Conservation (phyloP, 2,113 vertebrate species). For the Pipra filicauda region DNA sequence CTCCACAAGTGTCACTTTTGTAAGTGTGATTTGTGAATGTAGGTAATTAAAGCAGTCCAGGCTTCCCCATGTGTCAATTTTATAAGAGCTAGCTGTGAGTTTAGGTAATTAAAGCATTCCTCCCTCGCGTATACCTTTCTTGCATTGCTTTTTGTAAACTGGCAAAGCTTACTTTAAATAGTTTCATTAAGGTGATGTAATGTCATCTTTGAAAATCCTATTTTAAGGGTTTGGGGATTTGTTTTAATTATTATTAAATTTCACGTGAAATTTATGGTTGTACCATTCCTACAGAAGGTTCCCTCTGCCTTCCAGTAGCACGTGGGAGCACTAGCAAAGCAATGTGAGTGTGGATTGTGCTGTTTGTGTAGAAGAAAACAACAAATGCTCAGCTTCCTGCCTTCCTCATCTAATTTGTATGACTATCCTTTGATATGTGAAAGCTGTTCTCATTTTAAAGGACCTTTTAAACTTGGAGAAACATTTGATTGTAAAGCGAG, state of each 20-base stretch:
- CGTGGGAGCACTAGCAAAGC: not conserved
- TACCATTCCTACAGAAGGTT: not conserved
- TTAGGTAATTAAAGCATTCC: not conserved
- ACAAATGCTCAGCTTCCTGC: not conserved
- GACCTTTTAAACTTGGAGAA: not conserved
- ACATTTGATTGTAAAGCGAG: not conserved
- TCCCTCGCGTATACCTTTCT: fast-evolving
- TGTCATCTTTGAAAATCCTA: not conserved
- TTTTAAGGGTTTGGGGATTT: not conserved
- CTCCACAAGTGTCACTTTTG: not conserved
- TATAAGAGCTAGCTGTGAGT: not conserved
- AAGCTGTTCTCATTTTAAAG: not conserved
- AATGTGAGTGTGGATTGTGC: not conserved
- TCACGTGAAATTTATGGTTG: not conserved
- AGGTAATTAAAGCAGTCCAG: not conserved
- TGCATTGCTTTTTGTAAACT: not conserved
- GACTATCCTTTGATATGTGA: not conserved
- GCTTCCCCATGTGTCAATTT: not conserved
- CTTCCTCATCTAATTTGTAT: not conserved
- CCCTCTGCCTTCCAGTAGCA: not conserved
- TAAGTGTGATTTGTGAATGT: not conserved
- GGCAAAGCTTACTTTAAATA: not conserved
- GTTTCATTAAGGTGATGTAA: not conserved
- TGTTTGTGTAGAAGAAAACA: not conserved
- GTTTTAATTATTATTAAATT: not conserved